These are phyloP conservation scores for Temnothorax longispinosus DNA, from an alignment of 1,140 invertebrate genomes.

Conservation along the genomic window DNA sequence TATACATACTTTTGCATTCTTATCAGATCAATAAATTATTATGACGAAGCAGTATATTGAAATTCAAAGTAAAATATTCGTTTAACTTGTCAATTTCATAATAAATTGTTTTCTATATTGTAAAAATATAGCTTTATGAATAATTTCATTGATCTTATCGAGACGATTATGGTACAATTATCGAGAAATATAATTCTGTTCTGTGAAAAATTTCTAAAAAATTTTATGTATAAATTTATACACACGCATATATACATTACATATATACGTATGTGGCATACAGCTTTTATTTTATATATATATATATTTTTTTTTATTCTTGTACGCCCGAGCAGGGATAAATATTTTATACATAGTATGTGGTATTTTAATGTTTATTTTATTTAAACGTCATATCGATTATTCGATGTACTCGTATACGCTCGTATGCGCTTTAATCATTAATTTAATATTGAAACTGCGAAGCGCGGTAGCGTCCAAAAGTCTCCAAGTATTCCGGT, in stretches of 20 bases:
- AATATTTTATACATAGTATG: not conserved
- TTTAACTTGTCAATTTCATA: not conserved
- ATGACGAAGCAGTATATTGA: not conserved
- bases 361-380: not conserved
- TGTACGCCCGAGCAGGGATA: not conserved
- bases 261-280: not conserved
- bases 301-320: not conserved
- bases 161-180: not conserved
- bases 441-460: slow-evolving; percentile 4
- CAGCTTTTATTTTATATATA: not conserved
- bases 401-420: not conserved
- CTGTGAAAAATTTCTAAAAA: not conserved
- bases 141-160: not conserved
- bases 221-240: not conserved
- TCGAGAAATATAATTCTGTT: not conserved
- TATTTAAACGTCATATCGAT: not conserved
- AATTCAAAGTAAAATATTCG: not conserved
- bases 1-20: not conserved
- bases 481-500: not conserved
- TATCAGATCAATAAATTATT: not conserved
- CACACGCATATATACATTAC: too few relatives aligned
- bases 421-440: not conserved
- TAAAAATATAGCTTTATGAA: not conserved
- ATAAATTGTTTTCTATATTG: not conserved
- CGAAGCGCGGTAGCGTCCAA: not conserved